These are phyloP conservation scores for Drosophila watanabei DNA, from an alignment of 1,140 invertebrate genomes.

Conservation along the genomic window DNA sequence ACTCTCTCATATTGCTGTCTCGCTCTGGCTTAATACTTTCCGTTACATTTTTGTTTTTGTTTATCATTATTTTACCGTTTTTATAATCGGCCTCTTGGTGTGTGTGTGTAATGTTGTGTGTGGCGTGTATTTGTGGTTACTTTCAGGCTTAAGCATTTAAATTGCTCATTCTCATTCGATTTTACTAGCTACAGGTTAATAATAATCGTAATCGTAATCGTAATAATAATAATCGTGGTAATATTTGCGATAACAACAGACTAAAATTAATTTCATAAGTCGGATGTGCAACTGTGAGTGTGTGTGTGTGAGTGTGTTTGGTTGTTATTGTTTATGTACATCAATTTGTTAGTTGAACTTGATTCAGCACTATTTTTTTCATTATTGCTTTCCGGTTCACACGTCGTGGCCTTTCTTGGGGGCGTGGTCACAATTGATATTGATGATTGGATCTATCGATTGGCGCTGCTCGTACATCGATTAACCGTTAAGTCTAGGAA, in stretches of 20 bases:
- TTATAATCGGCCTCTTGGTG: constrained; percentile 1
- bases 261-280: constrained; percentile 39
- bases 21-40: constrained; percentile 65
- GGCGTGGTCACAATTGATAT: constrained; percentile 36
- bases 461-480: constrained; percentile 25
- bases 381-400: constrained; percentile 50
- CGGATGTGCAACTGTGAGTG: constrained; percentile 21
- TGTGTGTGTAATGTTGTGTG: constrained; percentile 7
- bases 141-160: constrained; percentile 37
- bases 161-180: constrained; percentile 44
- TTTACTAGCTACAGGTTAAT: constrained; percentile 64
- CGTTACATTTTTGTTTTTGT: constrained; percentile 53
- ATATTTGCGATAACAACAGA: constrained; percentile 63
- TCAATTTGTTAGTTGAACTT: constrained; percentile 53
- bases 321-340: constrained; percentile 30
- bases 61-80: constrained; percentile 8
- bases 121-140: constrained; percentile 23
- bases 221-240: constrained; percentile 47
- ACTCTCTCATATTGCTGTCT: constrained; percentile 34
- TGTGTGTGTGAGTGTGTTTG: constrained; percentile 1
- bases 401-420: constrained; percentile 18
- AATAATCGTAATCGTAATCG: constrained; percentile 57
- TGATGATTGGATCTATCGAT: constrained; percentile 24
- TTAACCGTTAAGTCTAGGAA: neutral
- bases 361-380: constrained; percentile 36